A percentile compares a stretch with the other conserved stretches of the same genome.
Evolutionary conservation across 2,113 vertebrate species (phyloP).

Genomic region (Aspiorhynchus laticeps): DNA sequence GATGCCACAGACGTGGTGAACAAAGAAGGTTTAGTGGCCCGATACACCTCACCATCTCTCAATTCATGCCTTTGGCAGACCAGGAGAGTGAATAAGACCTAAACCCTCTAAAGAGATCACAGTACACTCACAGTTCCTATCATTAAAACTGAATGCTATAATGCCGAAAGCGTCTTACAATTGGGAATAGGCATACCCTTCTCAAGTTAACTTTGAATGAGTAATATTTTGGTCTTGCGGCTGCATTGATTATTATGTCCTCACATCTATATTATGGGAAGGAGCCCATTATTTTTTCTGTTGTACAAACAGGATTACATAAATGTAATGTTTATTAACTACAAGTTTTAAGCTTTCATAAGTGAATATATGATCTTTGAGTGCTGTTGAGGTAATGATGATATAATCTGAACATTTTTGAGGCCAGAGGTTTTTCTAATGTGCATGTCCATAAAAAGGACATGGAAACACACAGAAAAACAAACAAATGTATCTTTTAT

Average conservation of each 20-base stretch:
- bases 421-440: background rate
- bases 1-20: background rate
- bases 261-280: slow-evolving; percentile 3
- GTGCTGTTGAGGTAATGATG: slow-evolving; percentile 6
- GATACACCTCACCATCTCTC: slow-evolving; percentile 12
- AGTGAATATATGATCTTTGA: background rate
- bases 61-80: slow-evolving; percentile 25
- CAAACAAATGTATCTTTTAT: background rate
- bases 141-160: slow-evolving; percentile 26
- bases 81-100: background rate
- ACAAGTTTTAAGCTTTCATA: background rate
- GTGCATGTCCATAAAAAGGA: background rate
- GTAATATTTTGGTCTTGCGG: background rate
- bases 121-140: background rate
- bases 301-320: background rate
- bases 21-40: background rate
- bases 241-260: slow-evolving; percentile 5
- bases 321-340: background rate
- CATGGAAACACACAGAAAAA: background rate
- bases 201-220: slow-evolving; percentile 11
- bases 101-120: slow-evolving; percentile 14
- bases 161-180: background rate
- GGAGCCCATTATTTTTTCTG: background rate
- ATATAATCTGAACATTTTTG: background rate
- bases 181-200: slow-evolving; percentile 6